Evolutionary conservation across 2,113 vertebrate species (phyloP).

Genomic region (Hyperopisus bebe): DNA sequence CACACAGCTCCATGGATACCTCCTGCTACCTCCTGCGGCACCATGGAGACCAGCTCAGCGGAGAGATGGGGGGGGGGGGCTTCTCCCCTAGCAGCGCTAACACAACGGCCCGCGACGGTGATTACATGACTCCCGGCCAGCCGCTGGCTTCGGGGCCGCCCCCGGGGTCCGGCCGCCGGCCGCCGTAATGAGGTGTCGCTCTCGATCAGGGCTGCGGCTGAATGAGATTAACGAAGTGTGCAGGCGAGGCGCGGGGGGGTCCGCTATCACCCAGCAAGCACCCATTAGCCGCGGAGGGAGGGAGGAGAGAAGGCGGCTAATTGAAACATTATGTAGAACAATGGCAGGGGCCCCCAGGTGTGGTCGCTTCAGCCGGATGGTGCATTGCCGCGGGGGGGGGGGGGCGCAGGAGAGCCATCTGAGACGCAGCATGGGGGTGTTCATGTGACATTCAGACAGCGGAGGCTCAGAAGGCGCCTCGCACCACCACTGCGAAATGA

Average conservation of each 20-base stretch:
- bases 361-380: constrained; percentile 18
- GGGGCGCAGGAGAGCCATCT: no score
- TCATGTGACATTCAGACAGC: neutral
- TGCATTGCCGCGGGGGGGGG: neutral
- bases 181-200: constrained; percentile 35
- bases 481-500: neutral
- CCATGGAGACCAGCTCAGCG: neutral
- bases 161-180: constrained; percentile 19
- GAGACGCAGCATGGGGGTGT: neutral
- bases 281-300: constrained; percentile 27
- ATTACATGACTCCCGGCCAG: neutral
- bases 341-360: constrained; percentile 19
- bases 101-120: neutral
- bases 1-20: neutral
- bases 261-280: constrained; percentile 15
- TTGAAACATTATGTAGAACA: constrained; percentile 43
- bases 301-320: constrained; percentile 21
- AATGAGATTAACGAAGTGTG: constrained; percentile 28
- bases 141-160: constrained; percentile 22
- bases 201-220: constrained; percentile 27
- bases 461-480: neutral
- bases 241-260: constrained; percentile 17
- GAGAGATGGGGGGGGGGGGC: neutral
- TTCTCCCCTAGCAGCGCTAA: neutral
- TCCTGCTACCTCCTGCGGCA: neutral